These are phyloP conservation scores for Chaetoderma sp. DNA, from an alignment of 2,888 invertebrate genomes.

Conservation along the genomic window DNA sequence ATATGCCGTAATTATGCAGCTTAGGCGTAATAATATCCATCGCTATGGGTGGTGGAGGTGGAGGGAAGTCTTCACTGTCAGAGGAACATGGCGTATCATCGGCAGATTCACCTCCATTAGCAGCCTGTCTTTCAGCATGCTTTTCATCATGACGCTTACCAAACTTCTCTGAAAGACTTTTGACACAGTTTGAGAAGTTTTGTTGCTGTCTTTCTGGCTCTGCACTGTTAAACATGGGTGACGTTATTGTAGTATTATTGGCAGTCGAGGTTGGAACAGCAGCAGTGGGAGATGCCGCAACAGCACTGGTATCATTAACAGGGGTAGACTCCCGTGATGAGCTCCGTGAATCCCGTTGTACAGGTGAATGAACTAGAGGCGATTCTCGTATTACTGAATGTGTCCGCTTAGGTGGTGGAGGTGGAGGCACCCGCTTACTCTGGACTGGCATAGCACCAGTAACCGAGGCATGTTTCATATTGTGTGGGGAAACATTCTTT, in stretches of 20 bases:
- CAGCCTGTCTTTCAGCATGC: conserved; percentile 48
- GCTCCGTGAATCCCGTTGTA: too few species aligned
- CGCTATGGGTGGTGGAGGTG: conserved; percentile 62
- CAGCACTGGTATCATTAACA: too few species aligned
- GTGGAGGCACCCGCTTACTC: conserved; percentile 67
- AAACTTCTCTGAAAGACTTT: conserved; percentile 58
- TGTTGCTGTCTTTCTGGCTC: conserved; percentile 51
- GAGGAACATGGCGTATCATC: conserved; percentile 48
- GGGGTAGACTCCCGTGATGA: too few species aligned
- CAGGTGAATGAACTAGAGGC: conserved; percentile 22
- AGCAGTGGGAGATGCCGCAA: not conserved
- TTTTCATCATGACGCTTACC: conserved; percentile 58
- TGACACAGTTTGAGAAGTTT: conserved; percentile 68
- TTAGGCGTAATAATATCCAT: conserved; percentile 64
- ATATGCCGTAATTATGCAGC: conserved; percentile 61
- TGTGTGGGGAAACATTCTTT: not conserved
- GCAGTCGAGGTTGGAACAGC: not conserved
- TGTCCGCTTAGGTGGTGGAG: conserved; percentile 72
- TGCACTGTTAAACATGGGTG: conserved; percentile 38
- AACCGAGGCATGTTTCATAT: conserved; percentile 30
- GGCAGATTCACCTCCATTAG: too few species aligned
- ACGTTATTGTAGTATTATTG: conserved; percentile 29
- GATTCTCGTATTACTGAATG: conserved; percentile 65
- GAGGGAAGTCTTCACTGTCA: conserved; percentile 62
- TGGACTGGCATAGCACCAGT: conserved; percentile 18